Evolutionary conservation across 2,797 vertebrate species (phyloP), one percentile per base, ranked within the genome.

Genomic region (Euphonia xanthogaster): DNA sequence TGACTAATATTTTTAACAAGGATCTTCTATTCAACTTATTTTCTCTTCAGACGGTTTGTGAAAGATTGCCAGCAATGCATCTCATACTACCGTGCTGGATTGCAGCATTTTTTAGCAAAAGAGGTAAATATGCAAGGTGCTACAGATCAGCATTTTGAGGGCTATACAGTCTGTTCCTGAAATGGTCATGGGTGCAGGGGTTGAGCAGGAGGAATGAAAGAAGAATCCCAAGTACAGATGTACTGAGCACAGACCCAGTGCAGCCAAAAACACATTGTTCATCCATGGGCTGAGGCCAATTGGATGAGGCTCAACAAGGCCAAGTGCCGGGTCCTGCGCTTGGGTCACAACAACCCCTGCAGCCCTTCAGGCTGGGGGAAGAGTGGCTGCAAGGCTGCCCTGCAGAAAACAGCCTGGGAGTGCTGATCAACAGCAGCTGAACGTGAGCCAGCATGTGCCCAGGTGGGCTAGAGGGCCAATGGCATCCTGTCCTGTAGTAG

Each of bases 331-430:
- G 20, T 62, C 31, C 31, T 50, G 28, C 19, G 9, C 31, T 6
- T n/a, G 63, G 20, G 21, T 75, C 71, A 33, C 57, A 62, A 13
- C 9, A 37, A 16, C 8, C 20, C 8, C 71, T 6, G 24, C 17
- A 57, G 7, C 0, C 0, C 24, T 70, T 6, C 7, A 22, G 63
- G 35, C 17, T 50, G 4, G 2, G 6, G 13, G 6, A 0, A n/a
- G 42, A 55, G 42, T 2, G 14, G 2, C 20, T 76, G 60, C 6
- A 51, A 54, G 58, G 7, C 16, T 22, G 15, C 28, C 28, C 2
- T 4, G 50, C 9, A 18, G 37, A 31, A 51, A 70, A 50, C 0
- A 1, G 5, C 24, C 24, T 33, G n/a, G 12, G 12, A 0, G 7
- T 27, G 14, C 37, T 33, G 39, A 8, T 27, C 0, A 1, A 2